Evolutionary conservation across 2,797 vertebrate genomes (phyloP).

Genomic region (Synaphobranchus kaupii): DNA sequence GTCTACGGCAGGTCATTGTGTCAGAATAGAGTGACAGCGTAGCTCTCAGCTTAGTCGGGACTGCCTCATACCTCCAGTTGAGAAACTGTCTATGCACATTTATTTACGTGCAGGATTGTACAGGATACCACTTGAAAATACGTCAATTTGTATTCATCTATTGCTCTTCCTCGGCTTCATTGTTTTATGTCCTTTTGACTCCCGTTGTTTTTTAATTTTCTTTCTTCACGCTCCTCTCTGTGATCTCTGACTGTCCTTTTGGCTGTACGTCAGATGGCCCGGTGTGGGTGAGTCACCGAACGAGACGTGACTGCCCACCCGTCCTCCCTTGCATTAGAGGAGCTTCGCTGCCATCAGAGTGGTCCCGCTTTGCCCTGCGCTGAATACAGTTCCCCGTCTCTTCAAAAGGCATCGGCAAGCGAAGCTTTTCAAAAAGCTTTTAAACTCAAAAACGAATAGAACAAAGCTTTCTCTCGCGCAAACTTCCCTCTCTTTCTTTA

Average conservation of each 20-base stretch:
- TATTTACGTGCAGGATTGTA: neutral
- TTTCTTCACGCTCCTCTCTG: neutral
- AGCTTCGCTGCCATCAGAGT: neutral
- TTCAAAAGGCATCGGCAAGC: slow-evolving; percentile 8
- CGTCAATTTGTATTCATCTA: neutral
- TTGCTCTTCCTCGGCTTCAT: neutral
- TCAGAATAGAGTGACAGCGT: neutral
- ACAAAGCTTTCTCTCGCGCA: neutral
- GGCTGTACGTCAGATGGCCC: neutral
- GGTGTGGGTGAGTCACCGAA: neutral
- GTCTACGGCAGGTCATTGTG: neutral
- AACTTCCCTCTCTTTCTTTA: neutral
- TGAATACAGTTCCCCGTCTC: neutral
- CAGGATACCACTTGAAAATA: neutral
- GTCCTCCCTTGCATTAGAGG: neutral
- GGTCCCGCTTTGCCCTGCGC: neutral
- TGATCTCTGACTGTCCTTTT: neutral
- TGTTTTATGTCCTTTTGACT: neutral
- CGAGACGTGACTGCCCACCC: neutral
- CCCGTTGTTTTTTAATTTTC: neutral
- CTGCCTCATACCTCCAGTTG: neutral
- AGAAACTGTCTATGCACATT: neutral
- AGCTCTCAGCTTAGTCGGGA: neutral
- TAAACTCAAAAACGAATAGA: neutral
- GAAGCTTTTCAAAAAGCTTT: slow-evolving; percentile 11